Evolutionary conservation across 1,140 invertebrate genomes (phyloP), one percentile per base, ranked within the genome.

Genomic region (Achatina immaculata): DNA sequence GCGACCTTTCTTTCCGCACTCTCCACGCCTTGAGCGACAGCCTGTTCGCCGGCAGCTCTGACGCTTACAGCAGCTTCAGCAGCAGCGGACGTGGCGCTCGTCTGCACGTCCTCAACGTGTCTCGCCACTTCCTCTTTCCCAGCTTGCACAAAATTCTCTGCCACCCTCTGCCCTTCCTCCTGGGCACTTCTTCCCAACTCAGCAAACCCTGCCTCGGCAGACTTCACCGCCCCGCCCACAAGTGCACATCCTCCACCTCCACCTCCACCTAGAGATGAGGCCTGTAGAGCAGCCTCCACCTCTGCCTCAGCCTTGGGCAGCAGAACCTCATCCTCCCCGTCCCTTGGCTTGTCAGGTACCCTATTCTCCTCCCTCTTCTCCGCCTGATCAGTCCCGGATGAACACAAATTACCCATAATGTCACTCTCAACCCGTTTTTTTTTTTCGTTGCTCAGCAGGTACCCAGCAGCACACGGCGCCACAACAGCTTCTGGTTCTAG

Each of bases 381-480:
- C 2, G 51, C n/a, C 28, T 31, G 19, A 28, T 76, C 74, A 0
- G 74, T 31, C 0, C 74, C 74, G 3, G 74, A 76, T 2, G 74
- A 76, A 45, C 74, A 76, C 19, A 76, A 51, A 76, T 76, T 76
- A n/a, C 74, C 74, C 74, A 76, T 76, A n/a, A 0, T 45, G 34
- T 14, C 14, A 11, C 11, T 24, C 48, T 24, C 11, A 24, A 14
- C 11, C 48, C 48, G 48, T 51, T 51, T 24, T 51, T 51, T 24
- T 24, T 51, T 24, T 51, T 14, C 48, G 24, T 24, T 51, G 11
- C 48, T 14, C 11, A 24, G 24, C 48, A 14, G 24, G 48, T 51
- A 51, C 11, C 28, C 65, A n/a, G n/a, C n/a, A n/a, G n/a, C n/a
- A n/a, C n/a, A n/a, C n/a, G n/a, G n/a, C n/a, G n/a, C n/a, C n/a